Evolutionary conservation across 2,113 vertebrate species (phyloP).

Genomic region (Pedetes capensis): DNA sequence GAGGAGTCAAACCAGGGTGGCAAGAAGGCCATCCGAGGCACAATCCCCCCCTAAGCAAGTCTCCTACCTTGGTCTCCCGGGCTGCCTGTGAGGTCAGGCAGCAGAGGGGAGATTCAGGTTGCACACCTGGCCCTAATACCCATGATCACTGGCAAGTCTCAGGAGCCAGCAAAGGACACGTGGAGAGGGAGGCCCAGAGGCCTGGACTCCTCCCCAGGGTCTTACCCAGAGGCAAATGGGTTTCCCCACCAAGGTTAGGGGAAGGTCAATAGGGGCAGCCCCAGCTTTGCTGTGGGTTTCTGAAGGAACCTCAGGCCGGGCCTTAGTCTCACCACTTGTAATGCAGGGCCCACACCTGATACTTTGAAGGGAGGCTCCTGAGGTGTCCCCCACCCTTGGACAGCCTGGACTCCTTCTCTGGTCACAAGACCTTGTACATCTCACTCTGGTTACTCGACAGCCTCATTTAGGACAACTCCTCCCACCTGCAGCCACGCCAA

Average conservation of each 20-base stretch:
- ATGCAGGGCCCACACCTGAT: neutral
- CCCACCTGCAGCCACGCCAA: neutral
- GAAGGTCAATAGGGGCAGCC: neutral
- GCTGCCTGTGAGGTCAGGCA: neutral
- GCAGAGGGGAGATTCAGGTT: neutral
- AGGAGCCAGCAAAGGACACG: neutral
- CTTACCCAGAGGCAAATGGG: neutral
- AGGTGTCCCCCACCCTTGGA: neutral
- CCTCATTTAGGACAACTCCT: neutral
- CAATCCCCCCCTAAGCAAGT: neutral
- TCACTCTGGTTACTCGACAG: neutral
- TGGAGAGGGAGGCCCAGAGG: neutral
- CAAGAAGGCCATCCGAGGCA: neutral
- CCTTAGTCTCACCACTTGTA: neutral
- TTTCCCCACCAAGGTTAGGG: neutral
- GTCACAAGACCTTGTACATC: neutral
- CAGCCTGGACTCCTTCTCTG: neutral
- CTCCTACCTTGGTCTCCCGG: neutral
- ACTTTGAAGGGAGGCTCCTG: neutral
- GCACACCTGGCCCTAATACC: neutral
- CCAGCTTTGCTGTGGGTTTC: neutral
- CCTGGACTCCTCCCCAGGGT: neutral
- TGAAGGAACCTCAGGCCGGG: neutral
- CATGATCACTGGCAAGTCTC: neutral
- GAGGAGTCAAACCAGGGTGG: neutral